Evolutionary conservation across 2,113 vertebrate genomes (phyloP), one percentile per base, ranked within the genome.

Genomic region (Oncorhynchus tshawytscha): DNA sequence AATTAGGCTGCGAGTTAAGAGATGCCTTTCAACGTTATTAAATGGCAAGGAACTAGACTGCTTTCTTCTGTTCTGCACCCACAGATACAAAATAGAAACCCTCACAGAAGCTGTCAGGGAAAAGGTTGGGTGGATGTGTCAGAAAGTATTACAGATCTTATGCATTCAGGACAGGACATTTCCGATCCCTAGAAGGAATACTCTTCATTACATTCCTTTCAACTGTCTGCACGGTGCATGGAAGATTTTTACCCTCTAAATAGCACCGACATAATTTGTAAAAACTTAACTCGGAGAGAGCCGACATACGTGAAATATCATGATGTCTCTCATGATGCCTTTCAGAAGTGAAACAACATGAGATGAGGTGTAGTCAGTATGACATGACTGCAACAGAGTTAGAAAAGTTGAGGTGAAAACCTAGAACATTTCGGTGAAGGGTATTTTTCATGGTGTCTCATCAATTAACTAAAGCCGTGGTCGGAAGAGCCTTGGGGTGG

Each of bases 391-490:
- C 69, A 77, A 79, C 39, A 74, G 82, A 83, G 87, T 84, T 82
- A 70, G 88, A 85, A 80, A 89, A 88, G 88, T 90, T 88, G 89
- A 89, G 90, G 80, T 85, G 88, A 84, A 22, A 78, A 85, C 84
- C 87, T 78, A 84, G 84, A 89, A 88, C 62, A 81, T 60, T 24
- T 74, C 71, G 65, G 88, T 83, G 86, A 88, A 89, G 89, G 86
- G 75, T 92, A 83, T 92, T 86, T 88, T 91, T 89, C 89, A 89
- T 86, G 84, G 86, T 92, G 93, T 93, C 93, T 90, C 82, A 89
- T 90, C 89, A 91, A 94, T 94, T 94, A 93, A 87, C 85, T 85
- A 93, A 93, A 93, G 88, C 93, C 88, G 88, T 86, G 78, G 75
- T 60, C 74, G 31, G 59, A 67, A 22, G 77, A 78, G 78, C 65